A percentile compares a stretch with the other conserved stretches of the same genome.
These are phyloP conservation scores for Silurus aristotelis DNA, from an alignment of 2,797 vertebrate species.

Conservation along the genomic window DNA sequence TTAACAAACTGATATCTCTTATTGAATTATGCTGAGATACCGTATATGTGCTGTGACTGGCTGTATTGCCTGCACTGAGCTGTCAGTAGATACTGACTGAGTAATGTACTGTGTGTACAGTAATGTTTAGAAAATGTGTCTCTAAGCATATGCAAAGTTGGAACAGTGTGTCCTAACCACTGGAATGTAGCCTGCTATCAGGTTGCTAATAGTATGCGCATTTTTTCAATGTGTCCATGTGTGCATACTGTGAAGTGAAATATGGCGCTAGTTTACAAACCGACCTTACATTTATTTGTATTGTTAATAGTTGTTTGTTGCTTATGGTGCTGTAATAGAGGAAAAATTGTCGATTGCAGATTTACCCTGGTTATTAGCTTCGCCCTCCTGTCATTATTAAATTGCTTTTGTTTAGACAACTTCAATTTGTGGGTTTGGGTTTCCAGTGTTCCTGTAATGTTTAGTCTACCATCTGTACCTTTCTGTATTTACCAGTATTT, in stretches of 20 bases:
- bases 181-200: constrained; percentile 22
- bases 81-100: background rate
- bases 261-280: background rate
- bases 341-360: background rate
- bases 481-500: no score
- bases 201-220: constrained; percentile 27
- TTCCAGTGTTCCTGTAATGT: no score
- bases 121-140: constrained; percentile 1
- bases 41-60: no score
- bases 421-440: no score
- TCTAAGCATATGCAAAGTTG: constrained; percentile 30
- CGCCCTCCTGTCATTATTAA: background rate
- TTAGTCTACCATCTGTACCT: no score
- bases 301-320: background rate
- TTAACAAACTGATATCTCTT: background rate
- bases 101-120: background rate
- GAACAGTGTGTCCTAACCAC: constrained; percentile 41
- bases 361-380: background rate
- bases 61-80: background rate
- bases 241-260: background rate
- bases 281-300: background rate
- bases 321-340: background rate
- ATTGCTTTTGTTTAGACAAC: background rate
- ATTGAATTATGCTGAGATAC: background rate
- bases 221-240: constrained; percentile 13